Conservation (phyloP, 2,888 invertebrate species). For the Unio delphinus region DNA sequence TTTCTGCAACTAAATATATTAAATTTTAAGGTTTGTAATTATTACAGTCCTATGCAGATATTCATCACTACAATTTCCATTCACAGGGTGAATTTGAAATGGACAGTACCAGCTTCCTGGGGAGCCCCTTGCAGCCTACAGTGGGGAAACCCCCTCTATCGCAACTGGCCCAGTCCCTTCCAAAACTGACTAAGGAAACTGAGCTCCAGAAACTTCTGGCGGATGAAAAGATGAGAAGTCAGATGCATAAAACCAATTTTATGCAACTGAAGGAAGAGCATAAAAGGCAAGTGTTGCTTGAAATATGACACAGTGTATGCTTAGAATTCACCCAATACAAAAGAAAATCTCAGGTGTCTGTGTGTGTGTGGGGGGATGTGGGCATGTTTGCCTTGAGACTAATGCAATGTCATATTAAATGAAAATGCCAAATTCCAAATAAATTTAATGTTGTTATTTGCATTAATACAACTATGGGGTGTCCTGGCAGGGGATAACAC, state of each 20-base stretch:
- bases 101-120: slow-evolving; percentile 33
- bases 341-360: too few species aligned
- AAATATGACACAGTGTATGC: too few species aligned
- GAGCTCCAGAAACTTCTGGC: slow-evolving; percentile 69
- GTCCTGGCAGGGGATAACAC: too few species aligned
- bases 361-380: too few species aligned
- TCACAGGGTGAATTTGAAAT: slow-evolving; percentile 10
- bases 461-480: too few species aligned
- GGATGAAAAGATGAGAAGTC: slow-evolving; percentile 68
- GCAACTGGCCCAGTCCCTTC: slow-evolving; percentile 46
- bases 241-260: slow-evolving; percentile 70
- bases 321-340: too few species aligned
- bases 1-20: too few species aligned
- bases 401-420: not conserved
- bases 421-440: not conserved
- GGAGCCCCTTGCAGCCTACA: slow-evolving; percentile 14
- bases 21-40: too few species aligned
- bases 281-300: slow-evolving; percentile 52
- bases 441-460: not conserved
- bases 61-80: not conserved
- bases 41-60: too few species aligned
- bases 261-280: slow-evolving; percentile 69
- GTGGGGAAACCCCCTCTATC: slow-evolving; percentile 32
- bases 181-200: slow-evolving; percentile 61
- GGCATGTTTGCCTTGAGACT: too few species aligned